Conservation (phyloP, 2,888 invertebrate genomes). For the Embidobia sp. region DNA sequence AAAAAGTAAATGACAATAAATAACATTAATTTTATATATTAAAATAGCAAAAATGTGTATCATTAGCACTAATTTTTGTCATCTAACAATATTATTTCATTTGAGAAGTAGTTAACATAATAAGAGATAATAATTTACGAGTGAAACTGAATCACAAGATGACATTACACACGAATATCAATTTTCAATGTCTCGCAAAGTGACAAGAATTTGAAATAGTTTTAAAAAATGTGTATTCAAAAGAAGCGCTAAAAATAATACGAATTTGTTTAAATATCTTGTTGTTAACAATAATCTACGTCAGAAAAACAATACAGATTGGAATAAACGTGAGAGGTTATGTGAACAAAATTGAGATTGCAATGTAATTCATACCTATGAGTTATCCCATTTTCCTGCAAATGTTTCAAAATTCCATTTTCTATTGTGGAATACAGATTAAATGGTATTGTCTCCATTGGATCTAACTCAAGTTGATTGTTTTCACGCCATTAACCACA, state of each 20-base stretch:
- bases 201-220: too few species aligned
- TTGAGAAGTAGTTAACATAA: neutral
- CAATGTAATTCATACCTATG: conserved; percentile 25
- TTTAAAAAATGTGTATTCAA: too few species aligned
- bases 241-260: neutral
- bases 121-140: too few species aligned
- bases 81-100: neutral
- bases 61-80: too few species aligned
- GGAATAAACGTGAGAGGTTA: conserved; percentile 13
- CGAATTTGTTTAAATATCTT: neutral
- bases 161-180: too few species aligned
- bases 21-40: too few species aligned
- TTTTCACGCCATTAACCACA: conserved; percentile 52
- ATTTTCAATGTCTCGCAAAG: too few species aligned
- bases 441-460: conserved; percentile 54
- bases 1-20: too few species aligned
- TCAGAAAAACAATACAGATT: neutral
- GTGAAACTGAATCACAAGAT: too few species aligned
- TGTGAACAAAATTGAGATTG: too few species aligned
- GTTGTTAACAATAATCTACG: neutral
- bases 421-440: conserved; percentile 24
- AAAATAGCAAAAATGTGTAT: too few species aligned
- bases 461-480: conserved; percentile 19
- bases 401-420: conserved; percentile 36
- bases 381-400: conserved; percentile 24